Conservation (phyloP, 2,113 vertebrate genomes). For the Columbina picui region DNA sequence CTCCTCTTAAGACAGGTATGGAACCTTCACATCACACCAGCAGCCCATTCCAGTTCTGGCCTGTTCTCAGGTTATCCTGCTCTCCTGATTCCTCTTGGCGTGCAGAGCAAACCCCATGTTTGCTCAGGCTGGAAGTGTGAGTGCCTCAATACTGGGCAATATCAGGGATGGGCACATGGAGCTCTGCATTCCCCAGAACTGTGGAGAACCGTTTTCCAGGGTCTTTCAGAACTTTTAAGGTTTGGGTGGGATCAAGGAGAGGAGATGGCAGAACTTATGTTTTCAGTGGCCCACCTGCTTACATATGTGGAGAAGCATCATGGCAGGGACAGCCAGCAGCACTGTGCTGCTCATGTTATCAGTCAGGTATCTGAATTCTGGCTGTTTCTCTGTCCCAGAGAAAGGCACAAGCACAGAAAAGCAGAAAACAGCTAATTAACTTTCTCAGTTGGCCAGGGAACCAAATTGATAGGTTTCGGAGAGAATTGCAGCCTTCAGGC, state of each 20-base stretch:
- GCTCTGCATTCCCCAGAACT: rapidly evolving
- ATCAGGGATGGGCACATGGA: neutral
- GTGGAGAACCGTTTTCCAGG: neutral
- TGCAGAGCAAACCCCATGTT: rapidly evolving
- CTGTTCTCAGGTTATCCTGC: neutral
- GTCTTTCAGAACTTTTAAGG: neutral
- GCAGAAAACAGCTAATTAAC: constrained; percentile 29
- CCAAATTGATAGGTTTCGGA: neutral
- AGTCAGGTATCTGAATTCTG: neutral
- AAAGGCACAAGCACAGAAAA: neutral
- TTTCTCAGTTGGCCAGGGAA: constrained; percentile 8
- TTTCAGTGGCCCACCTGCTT: neutral
- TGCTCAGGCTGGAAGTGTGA: rapidly evolving
- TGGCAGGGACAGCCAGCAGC: rapidly evolving
- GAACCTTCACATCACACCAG: neutral
- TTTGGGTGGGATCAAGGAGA: neutral
- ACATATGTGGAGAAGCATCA: rapidly evolving
- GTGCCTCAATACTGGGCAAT: rapidly evolving
- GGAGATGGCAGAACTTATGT: neutral
- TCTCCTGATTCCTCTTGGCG: neutral
- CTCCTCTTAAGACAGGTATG: neutral
- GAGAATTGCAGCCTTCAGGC: constrained; percentile 29
- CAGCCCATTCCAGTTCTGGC: neutral
- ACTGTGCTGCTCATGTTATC: neutral
- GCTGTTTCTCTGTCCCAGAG: neutral